phyloP scores from a whole-genome alignment of 2,888 invertebrate genomes.

The Dynastes tityus region DNA sequence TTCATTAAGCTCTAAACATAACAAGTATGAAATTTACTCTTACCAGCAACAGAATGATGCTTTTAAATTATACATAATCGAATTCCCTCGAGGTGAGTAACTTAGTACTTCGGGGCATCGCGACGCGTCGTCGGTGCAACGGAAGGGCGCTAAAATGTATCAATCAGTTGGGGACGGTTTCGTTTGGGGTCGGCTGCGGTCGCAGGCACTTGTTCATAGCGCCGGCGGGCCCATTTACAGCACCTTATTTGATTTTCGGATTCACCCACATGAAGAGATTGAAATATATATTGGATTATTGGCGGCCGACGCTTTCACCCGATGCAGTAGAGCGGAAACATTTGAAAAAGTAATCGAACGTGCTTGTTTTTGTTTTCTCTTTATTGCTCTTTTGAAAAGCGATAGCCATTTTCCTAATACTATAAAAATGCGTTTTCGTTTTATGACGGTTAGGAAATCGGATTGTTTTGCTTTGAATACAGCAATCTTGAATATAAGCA shows the following conservation, averaged over 20 bases:
- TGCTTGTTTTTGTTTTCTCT: neutral
- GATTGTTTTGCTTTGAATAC: no score
- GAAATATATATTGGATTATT: constrained; percentile 58
- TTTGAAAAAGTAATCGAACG: constrained; percentile 12
- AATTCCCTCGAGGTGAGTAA: constrained; percentile 38
- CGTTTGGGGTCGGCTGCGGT: constrained; percentile 58
- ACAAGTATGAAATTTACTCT: neutral
- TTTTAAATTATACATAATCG: constrained; percentile 49
- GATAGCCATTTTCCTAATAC: no score
- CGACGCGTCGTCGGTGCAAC: constrained; percentile 21
- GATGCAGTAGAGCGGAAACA: constrained; percentile 10
- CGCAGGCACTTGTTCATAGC: constrained; percentile 57
- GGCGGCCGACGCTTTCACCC: constrained; percentile 6
- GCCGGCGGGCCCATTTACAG: constrained; percentile 60
- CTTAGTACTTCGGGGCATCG: constrained; percentile 28
- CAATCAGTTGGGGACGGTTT: constrained; percentile 55
- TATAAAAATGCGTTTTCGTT: no score
- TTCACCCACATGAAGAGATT: constrained; percentile 58
- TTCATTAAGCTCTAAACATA: no score
- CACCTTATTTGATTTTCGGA: constrained; percentile 62
- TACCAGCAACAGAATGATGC: neutral
- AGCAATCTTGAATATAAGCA: no score
- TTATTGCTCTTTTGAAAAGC: no score
- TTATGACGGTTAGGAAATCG: no score
- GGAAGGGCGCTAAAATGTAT: constrained; percentile 52